These are phyloP conservation scores for Diabrotica balteata DNA, from an alignment of 2,888 invertebrate genomes.

Conservation along the genomic window DNA sequence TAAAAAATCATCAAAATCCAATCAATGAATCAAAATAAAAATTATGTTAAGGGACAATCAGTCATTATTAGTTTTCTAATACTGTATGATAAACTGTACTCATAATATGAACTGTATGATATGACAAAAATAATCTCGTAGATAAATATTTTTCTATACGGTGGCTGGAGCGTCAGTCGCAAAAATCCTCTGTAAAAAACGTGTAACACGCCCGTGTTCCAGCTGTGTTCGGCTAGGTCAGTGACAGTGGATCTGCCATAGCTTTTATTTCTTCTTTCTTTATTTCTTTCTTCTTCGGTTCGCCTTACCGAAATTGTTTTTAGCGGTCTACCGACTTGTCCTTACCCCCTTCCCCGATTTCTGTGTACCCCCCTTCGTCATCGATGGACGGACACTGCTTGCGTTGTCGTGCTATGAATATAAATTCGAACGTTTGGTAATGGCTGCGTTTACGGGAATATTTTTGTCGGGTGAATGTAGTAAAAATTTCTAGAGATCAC, in stretches of 20 bases:
- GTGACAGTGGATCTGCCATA: slow-evolving; percentile 37
- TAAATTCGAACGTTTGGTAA: slow-evolving; percentile 21
- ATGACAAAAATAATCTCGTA: too few relatives aligned
- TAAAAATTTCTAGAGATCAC: too few relatives aligned
- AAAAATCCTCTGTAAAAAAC: slow-evolving; percentile 2
- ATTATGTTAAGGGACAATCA: too few relatives aligned
- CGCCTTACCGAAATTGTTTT: slow-evolving; percentile 47
- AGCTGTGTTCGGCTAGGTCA: slow-evolving; percentile 36
- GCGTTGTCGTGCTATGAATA: slow-evolving; percentile 35
- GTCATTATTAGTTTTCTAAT: too few relatives aligned
- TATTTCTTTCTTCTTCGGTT: slow-evolving; percentile 36
- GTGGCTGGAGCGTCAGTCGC: too few relatives aligned
- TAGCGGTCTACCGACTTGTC: slow-evolving; percentile 41
- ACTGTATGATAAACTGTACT: too few relatives aligned
- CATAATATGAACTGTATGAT: too few relatives aligned
- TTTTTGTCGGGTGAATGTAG: neutral
- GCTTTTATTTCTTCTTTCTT: slow-evolving; percentile 36
- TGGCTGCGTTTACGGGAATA: slow-evolving; percentile 21
- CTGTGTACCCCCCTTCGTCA: slow-evolving; percentile 16
- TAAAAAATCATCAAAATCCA: too few relatives aligned
- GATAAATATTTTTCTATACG: too few relatives aligned
- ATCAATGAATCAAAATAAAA: too few relatives aligned
- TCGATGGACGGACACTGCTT: slow-evolving; percentile 33
- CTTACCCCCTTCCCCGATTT: slow-evolving; percentile 7
- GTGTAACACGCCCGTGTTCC: slow-evolving; percentile 17